phyloP scores from a whole-genome alignment of 2,797 vertebrate genomes.

The Danio choprae region DNA sequence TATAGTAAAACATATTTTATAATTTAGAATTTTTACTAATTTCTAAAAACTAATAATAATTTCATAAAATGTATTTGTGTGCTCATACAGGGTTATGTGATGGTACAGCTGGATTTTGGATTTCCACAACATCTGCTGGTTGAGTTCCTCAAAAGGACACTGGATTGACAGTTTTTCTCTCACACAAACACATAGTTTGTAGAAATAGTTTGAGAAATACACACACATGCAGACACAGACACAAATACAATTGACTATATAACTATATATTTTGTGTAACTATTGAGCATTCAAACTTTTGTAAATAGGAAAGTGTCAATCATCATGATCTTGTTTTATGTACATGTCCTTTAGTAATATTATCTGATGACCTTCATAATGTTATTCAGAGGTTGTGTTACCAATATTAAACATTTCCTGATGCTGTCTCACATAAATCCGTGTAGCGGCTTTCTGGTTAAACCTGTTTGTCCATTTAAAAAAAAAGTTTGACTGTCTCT shows the following conservation, averaged over 20 bases:
- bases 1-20: too few species aligned
- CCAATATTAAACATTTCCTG: conserved; percentile 26
- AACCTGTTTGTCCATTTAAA: not conserved
- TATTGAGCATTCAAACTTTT: not conserved
- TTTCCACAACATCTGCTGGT: conserved; percentile 88
- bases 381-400: not conserved
- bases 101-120: conserved; percentile 87
- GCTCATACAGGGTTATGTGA: conserved; percentile 77
- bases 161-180: conserved; percentile 64
- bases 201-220: too few species aligned
- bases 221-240: not conserved
- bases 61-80: not conserved
- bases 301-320: not conserved
- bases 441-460: conserved; percentile 1
- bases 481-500: too few species aligned
- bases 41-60: not conserved
- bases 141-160: conserved; percentile 79
- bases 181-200: not conserved
- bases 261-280: not conserved
- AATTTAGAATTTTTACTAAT: too few species aligned
- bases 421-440: not conserved
- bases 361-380: not conserved
- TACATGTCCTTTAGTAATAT: not conserved
- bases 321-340: not conserved
- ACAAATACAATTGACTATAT: not conserved